phyloP scores from a whole-genome alignment of 1,140 invertebrate genomes.

The Macrobrachium rosenbergii region DNA sequence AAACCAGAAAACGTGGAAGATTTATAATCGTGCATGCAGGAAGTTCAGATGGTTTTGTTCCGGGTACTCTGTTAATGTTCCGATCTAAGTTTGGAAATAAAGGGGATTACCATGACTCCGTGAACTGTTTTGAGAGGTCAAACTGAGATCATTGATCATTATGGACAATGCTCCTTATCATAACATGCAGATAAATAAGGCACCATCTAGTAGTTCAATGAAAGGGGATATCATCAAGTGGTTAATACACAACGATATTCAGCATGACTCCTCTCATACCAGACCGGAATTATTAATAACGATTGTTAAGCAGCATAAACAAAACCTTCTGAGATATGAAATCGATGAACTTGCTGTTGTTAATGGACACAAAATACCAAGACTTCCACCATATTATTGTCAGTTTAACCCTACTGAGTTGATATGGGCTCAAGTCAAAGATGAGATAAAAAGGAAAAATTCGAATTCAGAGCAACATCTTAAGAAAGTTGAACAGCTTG shows the following conservation, averaged over 20 bases:
- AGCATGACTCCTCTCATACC: conserved; percentile 1
- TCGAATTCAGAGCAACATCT: background rate
- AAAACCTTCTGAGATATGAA: background rate
- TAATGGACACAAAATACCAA: conserved; percentile 12
- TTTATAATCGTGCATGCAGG: no score
- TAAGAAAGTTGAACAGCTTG: background rate
- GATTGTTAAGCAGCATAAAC: no score
- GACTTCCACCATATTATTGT: conserved; percentile 32
- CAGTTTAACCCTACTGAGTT: conserved; percentile 24
- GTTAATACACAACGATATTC: background rate
- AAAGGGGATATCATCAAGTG: conserved; percentile 13
- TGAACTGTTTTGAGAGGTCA: no score
- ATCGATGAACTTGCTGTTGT: no score
- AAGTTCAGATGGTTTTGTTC: no score
- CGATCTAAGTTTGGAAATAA: no score
- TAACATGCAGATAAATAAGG: background rate
- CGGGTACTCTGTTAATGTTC: no score
- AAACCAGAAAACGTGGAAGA: no score
- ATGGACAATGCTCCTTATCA: conserved; percentile 42
- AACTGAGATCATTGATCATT: conserved; percentile 18
- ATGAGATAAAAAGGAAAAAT: background rate
- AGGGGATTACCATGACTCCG: no score
- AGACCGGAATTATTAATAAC: no score
- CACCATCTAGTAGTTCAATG: background rate
- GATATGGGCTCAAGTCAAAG: conserved; percentile 28